A percentile compares a stretch with the other conserved stretches of the same genome.
Conservation (phyloP, 2,888 invertebrate genomes). For the Hypercompe scribonia region DNA sequence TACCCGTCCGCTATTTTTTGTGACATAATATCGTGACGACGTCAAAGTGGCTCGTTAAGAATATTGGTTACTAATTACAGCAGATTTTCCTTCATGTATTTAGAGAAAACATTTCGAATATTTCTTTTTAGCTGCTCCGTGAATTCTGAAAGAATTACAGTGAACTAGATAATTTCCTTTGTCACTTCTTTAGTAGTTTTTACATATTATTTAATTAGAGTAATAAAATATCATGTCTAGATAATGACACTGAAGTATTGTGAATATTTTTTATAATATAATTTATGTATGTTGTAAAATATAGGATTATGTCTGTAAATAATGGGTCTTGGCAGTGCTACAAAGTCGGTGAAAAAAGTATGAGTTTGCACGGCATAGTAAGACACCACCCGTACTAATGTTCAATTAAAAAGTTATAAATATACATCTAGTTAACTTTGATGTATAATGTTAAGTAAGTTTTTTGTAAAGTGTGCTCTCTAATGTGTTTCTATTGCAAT, state of each 20-base stretch:
- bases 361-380: constrained; percentile 33
- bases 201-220: constrained; percentile 35
- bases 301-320: constrained; percentile 35
- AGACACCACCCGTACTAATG: constrained; percentile 16
- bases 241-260: constrained; percentile 22
- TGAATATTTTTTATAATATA: constrained; percentile 12
- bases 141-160: constrained; percentile 36
- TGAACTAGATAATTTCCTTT: constrained; percentile 43
- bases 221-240: constrained; percentile 27
- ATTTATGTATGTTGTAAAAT: constrained; percentile 25
- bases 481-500: constrained; percentile 24
- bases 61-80: constrained; percentile 24
- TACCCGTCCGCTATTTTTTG: constrained; percentile 46
- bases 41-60: constrained; percentile 19
- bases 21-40: constrained; percentile 39
- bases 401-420: constrained; percentile 43
- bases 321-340: constrained; percentile 40
- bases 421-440: constrained; percentile 45
- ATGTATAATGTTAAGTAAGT: constrained; percentile 26
- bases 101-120: background rate
- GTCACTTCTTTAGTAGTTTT: constrained; percentile 35
- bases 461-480: constrained; percentile 25
- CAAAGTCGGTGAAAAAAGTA: constrained; percentile 26
- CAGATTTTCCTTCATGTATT: constrained; percentile 11
- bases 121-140: background rate